Evolutionary conservation across 2,888 invertebrate genomes (phyloP), one percentile per base, ranked within the genome.

Genomic region (Philereme transversata): DNA sequence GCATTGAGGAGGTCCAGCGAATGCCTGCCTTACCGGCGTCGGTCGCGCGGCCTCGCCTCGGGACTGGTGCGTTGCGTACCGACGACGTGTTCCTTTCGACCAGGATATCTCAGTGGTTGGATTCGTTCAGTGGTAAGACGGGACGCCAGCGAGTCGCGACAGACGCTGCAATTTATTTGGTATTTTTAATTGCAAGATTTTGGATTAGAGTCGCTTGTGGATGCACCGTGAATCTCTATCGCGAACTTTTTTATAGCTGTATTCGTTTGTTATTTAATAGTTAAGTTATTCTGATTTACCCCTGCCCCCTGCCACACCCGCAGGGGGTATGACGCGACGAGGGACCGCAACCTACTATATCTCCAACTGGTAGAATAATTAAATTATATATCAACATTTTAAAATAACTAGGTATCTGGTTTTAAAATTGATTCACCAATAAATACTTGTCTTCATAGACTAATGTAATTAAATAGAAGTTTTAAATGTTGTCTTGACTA

Each of bases 221-320:
- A 50, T 64, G 67, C 70, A 70, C 69, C 44, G 55, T 62, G 48
- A 54, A 55, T 47, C 57, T 62, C 51, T 57, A 57, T 63, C 59
- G 50, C 68, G 52, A 45, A 51, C 40, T 55, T 43, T 62, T 48
- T 50, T 46, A 46, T 61, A 62, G 60, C 40, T 60, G 45, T 56
- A 49, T 65, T 52, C n/a, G 36, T 62, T 62, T 58, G 45, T 57
- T 62, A 59, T 56, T 48, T 56, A 53, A 53, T 55, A 52, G 47
- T 41, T 59, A 58, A 58, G 62, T 62, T 62, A 44, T 59, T 54
- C 22, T 40, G 36, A 54, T 44, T 56, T 53, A 47, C 52, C 60
- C 63, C 48, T 47, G 38, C 22, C 22, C 22, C 22, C 22, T 22
- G 22, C 22, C 45, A n/a, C n/a, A n/a, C n/a, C n/a, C n/a, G n/a